Base-by-base conservation (phyloP, 2,888 invertebrate genomes). In the Drosophila quasianomalipes region DNA sequence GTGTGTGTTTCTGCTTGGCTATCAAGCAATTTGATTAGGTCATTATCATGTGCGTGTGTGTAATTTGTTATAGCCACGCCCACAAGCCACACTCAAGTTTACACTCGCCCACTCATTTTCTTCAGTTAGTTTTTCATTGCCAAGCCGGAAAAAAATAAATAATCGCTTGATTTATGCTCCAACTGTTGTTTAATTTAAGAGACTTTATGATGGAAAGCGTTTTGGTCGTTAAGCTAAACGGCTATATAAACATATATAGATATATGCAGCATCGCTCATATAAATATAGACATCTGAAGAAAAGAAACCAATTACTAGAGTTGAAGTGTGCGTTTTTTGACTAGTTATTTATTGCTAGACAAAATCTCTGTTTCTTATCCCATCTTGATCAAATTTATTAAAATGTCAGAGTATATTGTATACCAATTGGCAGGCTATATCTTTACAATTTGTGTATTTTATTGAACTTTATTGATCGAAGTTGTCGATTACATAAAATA, bases 151-250 rank as follows among this genome's bases (percentile, higher is more conserved):
- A 22, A n/a, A 16, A 47, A 86, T 84, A 86, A 67, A 58, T 30
- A 61, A 60, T 64, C 57, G 57, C 69, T 70, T 74, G 70, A 81
- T 80, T 76, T 70, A 74, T 80, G 67, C 54, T 70, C 59, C 61
- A 54, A 62, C 54, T 62, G 70, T 59, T 51, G 59, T 51, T 74
- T 71, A 65, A 84, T 84, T 84, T 65, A 64, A 66, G 44, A 66
- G 59, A 83, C 79, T 84, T 86, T 74, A 82, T 79, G 82, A 84
- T 85, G 76, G 76, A 86, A 89, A 76, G 84, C 71, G 68, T 58
- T 59, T 47, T 47, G 31, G 41, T n/a, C 49, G 22, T 37, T 52
- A 58, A 6, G 52, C 57, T 44, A 57, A 66, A 52, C 14, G 57
- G 37, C 67, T 30, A 51, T 37, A 30, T 22, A 16, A 53, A 16